Evolutionary conservation across 2,113 vertebrate species (phyloP), one percentile per base, ranked within the genome.

Genomic region (Myiozetetes cayanensis): DNA sequence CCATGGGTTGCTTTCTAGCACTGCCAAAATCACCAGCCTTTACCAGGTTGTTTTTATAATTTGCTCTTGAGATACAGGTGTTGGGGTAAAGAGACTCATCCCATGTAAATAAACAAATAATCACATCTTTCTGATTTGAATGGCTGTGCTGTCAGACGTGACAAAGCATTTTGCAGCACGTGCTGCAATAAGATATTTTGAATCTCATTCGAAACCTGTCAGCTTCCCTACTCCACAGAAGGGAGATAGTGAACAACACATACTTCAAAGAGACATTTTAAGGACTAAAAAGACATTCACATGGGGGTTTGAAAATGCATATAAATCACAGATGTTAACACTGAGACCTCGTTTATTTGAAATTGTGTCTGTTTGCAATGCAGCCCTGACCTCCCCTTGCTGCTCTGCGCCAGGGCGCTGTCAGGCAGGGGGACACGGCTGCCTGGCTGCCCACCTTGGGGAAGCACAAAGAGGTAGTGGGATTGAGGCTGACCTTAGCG

Each of bases 201-300:
- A 91, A 91, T 72, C 74, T 79, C 61, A 35, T 93, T 91, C 4
- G 3, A 91, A 87, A 82, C 52, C 87, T 85, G 84, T 81, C 90
- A 87, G 52, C 70, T 78, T 68, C 87, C 65, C 52, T 72, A 27
- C 70, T 89, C 50, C 90, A 93, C 41, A 2, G 62, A 85, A 71
- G 19, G 47, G 61, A 96, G 92, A 78, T 89, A 93, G 94, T 1
- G 0, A 94, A 89, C 70, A 75, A 17, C 27, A 43, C 52, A 59
- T 85, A 50, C 81, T 94, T 93, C 92, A 95, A 87, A 95, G 81
- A 1, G 30, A 82, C 22, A 0, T 71, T 85, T 77, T 87, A 85
- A 78, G 87, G 90, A 55, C 85, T 91, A 33, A 87, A 56, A 81
- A 81, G 68, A 41, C 4, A 0, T 52, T 87, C 70, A 55, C 6